Conservation (phyloP, 2,113 vertebrate genomes). For the Gavialis gangeticus region DNA sequence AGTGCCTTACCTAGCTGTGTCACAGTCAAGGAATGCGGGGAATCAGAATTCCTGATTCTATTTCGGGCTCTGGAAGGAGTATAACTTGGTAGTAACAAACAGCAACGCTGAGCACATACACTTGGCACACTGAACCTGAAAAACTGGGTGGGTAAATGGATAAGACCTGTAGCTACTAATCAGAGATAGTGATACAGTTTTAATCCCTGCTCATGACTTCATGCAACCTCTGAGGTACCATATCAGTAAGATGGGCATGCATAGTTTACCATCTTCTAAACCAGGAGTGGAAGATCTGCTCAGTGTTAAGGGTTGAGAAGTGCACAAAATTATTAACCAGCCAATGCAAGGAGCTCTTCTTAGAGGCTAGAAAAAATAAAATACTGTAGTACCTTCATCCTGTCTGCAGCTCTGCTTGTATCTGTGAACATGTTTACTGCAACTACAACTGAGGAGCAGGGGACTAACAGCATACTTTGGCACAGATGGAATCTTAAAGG, state of each 20-base stretch:
- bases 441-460: background rate
- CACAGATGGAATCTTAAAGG: background rate
- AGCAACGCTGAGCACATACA: background rate
- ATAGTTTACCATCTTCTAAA: background rate
- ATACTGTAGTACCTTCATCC: rapidly evolving
- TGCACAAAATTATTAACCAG: background rate
- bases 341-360: background rate
- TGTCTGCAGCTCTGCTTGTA: rapidly evolving
- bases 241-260: background rate
- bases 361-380: background rate
- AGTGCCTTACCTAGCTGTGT: background rate
- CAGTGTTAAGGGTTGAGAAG: background rate
- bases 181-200: background rate
- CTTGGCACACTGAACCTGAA: rapidly evolving
- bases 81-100: background rate
- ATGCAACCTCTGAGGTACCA: background rate
- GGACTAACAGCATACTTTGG: background rate
- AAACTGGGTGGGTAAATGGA: background rate
- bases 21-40: background rate
- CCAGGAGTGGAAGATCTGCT: background rate
- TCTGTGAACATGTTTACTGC: background rate
- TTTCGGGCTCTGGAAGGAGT: too few species aligned
- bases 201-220: background rate
- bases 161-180: background rate
- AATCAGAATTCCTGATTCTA: background rate